These are phyloP conservation scores for Caranx melampygus DNA, from an alignment of 2,113 vertebrate species.

Conservation along the genomic window DNA sequence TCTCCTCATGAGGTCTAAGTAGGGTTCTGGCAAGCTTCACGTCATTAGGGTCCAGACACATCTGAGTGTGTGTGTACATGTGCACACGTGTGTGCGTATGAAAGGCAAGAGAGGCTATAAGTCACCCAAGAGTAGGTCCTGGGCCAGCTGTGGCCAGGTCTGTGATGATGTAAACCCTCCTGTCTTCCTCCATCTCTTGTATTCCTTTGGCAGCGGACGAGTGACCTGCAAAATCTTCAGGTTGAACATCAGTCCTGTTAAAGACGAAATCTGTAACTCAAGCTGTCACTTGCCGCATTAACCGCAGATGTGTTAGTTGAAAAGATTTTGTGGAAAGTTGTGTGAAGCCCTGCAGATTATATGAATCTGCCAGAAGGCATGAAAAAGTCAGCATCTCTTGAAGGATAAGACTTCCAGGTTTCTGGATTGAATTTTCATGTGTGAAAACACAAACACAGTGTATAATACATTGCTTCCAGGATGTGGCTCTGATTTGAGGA, in stretches of 20 bases:
- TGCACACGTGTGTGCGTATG: not conserved
- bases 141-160: constrained; percentile 75
- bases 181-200: constrained; percentile 46
- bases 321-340: not conserved
- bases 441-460: not conserved
- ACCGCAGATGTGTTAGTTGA: not conserved
- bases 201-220: constrained; percentile 9
- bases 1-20: constrained; percentile 53
- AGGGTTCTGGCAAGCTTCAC: constrained; percentile 66
- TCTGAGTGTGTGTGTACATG: constrained; percentile 31
- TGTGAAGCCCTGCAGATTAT: not conserved
- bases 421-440: not conserved
- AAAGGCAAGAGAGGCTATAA: constrained; percentile 63
- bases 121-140: constrained; percentile 77
- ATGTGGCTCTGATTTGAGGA: not conserved
- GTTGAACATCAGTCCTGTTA: constrained; percentile 35
- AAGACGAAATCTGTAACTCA: constrained; percentile 32
- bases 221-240: constrained; percentile 24
- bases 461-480: not conserved
- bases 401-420: not conserved
- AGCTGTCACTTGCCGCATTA: too few species aligned
- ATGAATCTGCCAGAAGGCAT: not conserved
- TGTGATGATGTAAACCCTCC: constrained; percentile 60
- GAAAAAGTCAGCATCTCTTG: not conserved
- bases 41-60: constrained; percentile 75